Conservation (phyloP, 2,888 invertebrate genomes). For the Syrphus vitripennis region DNA sequence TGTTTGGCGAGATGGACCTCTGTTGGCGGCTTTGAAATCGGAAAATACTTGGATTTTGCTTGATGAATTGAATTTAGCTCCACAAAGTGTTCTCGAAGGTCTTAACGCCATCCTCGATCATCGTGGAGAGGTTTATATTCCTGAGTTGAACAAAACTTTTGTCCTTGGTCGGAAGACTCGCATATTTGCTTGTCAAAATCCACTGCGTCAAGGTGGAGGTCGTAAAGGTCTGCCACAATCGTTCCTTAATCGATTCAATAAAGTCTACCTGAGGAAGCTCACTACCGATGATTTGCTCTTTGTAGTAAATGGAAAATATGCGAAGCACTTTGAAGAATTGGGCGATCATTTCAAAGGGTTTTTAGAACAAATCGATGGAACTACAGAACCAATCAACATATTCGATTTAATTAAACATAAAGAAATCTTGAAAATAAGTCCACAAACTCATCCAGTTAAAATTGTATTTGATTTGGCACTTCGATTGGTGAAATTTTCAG, state of each 20-base stretch:
- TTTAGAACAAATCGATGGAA: conserved; percentile 56
- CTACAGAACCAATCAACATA: conserved; percentile 26
- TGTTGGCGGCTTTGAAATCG: conserved; percentile 94
- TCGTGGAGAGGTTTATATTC: conserved; percentile 96
- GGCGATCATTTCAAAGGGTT: conserved; percentile 72
- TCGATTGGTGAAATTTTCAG: conserved; percentile 91
- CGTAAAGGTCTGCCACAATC: conserved; percentile 97
- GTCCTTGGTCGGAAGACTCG: conserved; percentile 88
- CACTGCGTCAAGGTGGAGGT: conserved; percentile 96
- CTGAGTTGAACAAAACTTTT: conserved; percentile 95
- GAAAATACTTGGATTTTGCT: conserved; percentile 96
- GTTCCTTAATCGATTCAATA: conserved; percentile 98
- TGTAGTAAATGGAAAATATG: conserved; percentile 79
- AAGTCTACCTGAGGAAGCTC: conserved; percentile 88
- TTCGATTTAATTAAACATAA: conserved; percentile 45
- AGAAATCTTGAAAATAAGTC: conserved; percentile 6
- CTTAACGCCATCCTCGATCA: conserved; percentile 99
- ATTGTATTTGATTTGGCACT: conserved; percentile 83
- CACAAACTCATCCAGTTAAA: not conserved
- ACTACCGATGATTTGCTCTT: conserved; percentile 85
- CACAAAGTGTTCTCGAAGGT: conserved; percentile 98
- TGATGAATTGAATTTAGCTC: conserved; percentile 98
- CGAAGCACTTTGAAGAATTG: conserved; percentile 75
- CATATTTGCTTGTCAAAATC: conserved; percentile 99
- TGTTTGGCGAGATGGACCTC: conserved; percentile 97